Percentiles rank a stretch among this genome's conserved stretches.
These are phyloP conservation scores for Pseudorectes ferrugineus DNA, from an alignment of 2,113 vertebrate genomes.

Conservation along the genomic window DNA sequence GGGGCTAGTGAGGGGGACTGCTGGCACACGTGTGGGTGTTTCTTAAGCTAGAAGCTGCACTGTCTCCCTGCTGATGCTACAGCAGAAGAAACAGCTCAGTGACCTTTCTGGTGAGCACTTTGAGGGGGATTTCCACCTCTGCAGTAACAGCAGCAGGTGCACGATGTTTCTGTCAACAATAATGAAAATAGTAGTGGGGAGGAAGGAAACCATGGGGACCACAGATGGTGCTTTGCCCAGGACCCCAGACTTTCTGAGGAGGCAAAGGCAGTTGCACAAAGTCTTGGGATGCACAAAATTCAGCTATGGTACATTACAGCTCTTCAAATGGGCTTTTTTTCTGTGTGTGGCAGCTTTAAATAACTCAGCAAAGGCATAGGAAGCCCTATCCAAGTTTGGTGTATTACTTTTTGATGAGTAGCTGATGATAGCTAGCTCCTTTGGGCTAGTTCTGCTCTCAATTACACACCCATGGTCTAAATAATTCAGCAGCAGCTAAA, in stretches of 20 bases:
- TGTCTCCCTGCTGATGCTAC: not conserved
- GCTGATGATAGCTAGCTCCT: not conserved
- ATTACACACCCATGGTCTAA: not conserved
- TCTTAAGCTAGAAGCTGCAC: rapidly evolving
- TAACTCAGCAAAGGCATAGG: not conserved
- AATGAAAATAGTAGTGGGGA: conserved; percentile 40
- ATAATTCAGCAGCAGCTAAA: not conserved
- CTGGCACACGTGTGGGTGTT: rapidly evolving
- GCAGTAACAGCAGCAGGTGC: conserved; percentile 39
- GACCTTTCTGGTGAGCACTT: not conserved
- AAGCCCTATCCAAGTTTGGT: not conserved
- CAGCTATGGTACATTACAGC: not conserved
- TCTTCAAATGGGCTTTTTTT: not conserved
- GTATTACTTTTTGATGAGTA: not conserved
- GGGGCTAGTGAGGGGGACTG: too few relatives aligned
- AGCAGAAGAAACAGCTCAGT: not conserved
- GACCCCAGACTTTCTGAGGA: not conserved
- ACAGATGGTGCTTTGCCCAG: not conserved
- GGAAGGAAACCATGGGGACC: conserved; percentile 61
- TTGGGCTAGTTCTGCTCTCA: not conserved
- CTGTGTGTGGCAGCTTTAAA: not conserved
- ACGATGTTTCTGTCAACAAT: not conserved
- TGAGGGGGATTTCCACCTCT: not conserved
- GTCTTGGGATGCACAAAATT: not conserved
- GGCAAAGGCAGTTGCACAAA: not conserved